A percentile compares a stretch with the other conserved stretches of the same genome.
These are phyloP conservation scores for Sminthurides aquaticus DNA, from an alignment of 2,888 invertebrate genomes.

Conservation along the genomic window DNA sequence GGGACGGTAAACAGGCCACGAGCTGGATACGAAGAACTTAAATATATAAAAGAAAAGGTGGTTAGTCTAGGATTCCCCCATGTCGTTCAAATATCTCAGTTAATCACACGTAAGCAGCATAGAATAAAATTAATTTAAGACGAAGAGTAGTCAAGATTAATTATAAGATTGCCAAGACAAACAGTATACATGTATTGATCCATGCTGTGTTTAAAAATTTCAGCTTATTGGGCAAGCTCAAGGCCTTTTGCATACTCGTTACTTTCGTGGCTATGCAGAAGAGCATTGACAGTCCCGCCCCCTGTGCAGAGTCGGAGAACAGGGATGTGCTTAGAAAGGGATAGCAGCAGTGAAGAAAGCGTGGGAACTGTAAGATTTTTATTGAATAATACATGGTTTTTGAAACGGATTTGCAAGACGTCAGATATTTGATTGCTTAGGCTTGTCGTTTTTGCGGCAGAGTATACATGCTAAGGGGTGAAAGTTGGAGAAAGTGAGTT, in stretches of 20 bases:
- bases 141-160: no score
- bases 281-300: neutral
- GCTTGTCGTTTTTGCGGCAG: no score
- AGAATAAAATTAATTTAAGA: no score
- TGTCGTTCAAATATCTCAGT: neutral
- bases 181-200: no score
- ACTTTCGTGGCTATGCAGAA: neutral
- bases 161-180: no score
- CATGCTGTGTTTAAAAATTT: no score
- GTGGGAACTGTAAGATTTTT: neutral
- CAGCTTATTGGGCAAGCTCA: neutral
- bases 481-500: no score
- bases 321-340: neutral
- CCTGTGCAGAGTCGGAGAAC: neutral
- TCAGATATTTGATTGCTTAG: no score
- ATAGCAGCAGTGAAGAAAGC: neutral
- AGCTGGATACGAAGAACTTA: neutral
- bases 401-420: no score
- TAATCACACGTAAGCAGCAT: neutral
- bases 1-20: neutral
- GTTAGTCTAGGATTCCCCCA: neutral
- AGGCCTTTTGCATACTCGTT: neutral
- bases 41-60: neutral
- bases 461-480: no score
- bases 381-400: no score